These are phyloP conservation scores for Xyrichtys novacula DNA, from an alignment of 2,797 vertebrate species.

Conservation along the genomic window DNA sequence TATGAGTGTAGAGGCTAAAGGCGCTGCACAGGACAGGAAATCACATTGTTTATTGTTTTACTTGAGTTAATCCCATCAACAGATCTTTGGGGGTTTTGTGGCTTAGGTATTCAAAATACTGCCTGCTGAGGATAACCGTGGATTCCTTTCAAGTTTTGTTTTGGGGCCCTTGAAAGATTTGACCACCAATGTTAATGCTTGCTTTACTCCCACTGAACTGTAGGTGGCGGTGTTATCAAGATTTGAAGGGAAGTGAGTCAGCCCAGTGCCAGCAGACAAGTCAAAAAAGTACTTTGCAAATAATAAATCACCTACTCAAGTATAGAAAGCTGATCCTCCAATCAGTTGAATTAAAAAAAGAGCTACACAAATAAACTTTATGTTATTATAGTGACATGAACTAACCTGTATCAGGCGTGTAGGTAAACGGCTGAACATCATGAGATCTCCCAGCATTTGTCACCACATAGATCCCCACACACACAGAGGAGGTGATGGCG, in stretches of 20 bases:
- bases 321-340: not conserved
- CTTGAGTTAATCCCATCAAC: constrained; percentile 19
- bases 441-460: constrained; percentile 97
- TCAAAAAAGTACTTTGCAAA: constrained; percentile 1
- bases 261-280: not conserved
- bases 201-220: constrained; percentile 16
- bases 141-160: not conserved
- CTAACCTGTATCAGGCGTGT: constrained; percentile 95
- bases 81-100: constrained; percentile 4
- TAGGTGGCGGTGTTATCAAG: constrained; percentile 37
- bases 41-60: not conserved
- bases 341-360: not conserved
- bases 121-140: not conserved
- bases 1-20: not conserved
- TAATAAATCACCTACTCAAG: not conserved
- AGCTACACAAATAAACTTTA: not conserved
- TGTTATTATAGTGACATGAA: constrained; percentile 31
- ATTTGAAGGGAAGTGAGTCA: not conserved
- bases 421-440: constrained; percentile 95
- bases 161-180: not conserved
- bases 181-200: not conserved
- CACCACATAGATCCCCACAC: constrained; percentile 95
- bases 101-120: not conserved
- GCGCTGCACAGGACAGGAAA: not conserved
- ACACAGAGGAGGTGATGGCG: constrained; percentile 89